These are phyloP conservation scores for Polyommatus iphigenia DNA, from an alignment of 2,888 invertebrate genomes.

Conservation along the genomic window DNA sequence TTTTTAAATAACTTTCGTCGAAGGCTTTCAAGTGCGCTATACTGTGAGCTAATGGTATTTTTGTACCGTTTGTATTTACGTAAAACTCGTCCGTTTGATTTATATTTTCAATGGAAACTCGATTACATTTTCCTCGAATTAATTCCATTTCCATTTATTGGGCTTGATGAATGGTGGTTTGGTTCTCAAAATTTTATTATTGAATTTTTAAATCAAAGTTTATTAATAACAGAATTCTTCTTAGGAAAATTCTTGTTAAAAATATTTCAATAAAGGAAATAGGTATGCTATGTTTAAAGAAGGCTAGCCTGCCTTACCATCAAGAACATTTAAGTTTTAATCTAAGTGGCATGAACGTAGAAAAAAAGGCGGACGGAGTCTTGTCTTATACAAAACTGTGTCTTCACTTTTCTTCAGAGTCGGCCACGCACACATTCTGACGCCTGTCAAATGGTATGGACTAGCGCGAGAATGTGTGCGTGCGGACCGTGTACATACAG, in stretches of 20 bases:
- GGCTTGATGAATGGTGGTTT: neutral
- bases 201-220: neutral
- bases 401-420: too few species aligned
- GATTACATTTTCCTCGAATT: slow-evolving; percentile 4
- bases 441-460: too few species aligned
- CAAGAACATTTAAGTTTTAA: too few species aligned
- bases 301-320: too few species aligned
- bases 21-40: neutral
- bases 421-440: too few species aligned
- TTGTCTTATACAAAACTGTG: too few species aligned
- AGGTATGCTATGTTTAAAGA: too few species aligned
- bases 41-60: neutral
- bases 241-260: neutral
- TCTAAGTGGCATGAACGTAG: too few species aligned
- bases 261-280: neutral
- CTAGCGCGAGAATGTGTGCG: too few species aligned
- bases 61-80: neutral
- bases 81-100: neutral
- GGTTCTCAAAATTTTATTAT: neutral
- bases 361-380: too few species aligned
- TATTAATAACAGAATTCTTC: neutral
- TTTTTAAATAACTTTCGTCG: neutral
- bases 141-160: neutral
- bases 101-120: slow-evolving; percentile 10
- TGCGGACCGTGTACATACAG: too few species aligned